Evolutionary conservation across 2,113 vertebrate species (phyloP), one percentile per base, ranked within the genome.

Genomic region (Pelecanoides urinatrix): DNA sequence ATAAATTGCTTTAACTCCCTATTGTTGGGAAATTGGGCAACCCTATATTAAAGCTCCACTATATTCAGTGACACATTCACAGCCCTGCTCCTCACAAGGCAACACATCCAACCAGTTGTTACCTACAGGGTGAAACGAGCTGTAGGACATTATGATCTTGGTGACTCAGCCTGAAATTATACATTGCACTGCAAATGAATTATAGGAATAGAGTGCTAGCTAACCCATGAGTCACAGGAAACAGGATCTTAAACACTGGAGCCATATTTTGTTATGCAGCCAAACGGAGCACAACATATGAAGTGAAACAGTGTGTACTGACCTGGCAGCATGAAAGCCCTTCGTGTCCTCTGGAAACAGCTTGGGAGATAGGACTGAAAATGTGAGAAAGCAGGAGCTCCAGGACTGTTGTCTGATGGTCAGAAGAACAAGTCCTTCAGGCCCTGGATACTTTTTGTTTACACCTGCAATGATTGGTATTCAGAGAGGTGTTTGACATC

Each of bases 101-200:
- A 86, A 16, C 10, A 4, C 10, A 30, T 67, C 78, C 34, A 67
- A 42, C n/a, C 70, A 62, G 26, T 40, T 50, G 19, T 77, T 80
- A 40, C 38, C 79, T 70, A 4, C 0, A 1, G 76, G 73, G 61
- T 88, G 80, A 85, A 86, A 91, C 1, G 14, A 86, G 55, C 85
- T 88, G 30, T 17, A 71, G 63, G 59, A 71, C 10, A 5, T 77
- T 5, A 26, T 77, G 71, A 40, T 71, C 59, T 59, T 70, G 83
- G 52, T 92, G 94, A 89, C 68, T 89, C 76, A 88, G 61, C 61
- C 76, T 85, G 92, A 91, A 93, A 86, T 96, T 47, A 87, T 16
- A 32, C 30, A 38, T 22, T 77, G 44, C 61, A 18, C 49, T 88
- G 75, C 16, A 83, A 63, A 47, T 36, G 30, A 86, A 38, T 74